A percentile compares a stretch with the other conserved stretches of the same genome.
Evolutionary conservation across 2,797 vertebrate genomes (phyloP).

Genomic region (Enteromius anoplus): DNA sequence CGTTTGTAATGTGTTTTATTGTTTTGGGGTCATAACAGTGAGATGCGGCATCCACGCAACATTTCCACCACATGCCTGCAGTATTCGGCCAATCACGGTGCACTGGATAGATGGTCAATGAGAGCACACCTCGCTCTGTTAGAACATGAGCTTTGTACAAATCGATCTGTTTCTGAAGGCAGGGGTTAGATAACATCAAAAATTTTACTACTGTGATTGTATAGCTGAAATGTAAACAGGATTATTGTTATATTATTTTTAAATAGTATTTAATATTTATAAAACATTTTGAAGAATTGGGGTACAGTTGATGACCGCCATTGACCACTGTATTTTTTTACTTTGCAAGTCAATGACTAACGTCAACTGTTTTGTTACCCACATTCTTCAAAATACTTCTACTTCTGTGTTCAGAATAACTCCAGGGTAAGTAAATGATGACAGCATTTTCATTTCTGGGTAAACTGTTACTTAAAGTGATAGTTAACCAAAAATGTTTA

Average conservation of each 20-base stretch:
- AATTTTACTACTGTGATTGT: not conserved
- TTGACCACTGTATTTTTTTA: not conserved
- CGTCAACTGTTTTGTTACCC: not conserved
- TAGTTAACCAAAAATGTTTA: too few relatives aligned
- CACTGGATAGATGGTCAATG: too few relatives aligned
- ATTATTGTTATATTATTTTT: not conserved
- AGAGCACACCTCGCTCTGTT: too few relatives aligned
- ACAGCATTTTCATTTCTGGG: too few relatives aligned
- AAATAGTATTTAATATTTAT: not conserved
- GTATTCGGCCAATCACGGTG: too few relatives aligned
- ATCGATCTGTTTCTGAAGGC: too few relatives aligned
- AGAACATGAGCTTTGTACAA: too few relatives aligned
- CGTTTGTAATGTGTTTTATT: too few relatives aligned
- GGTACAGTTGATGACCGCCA: not conserved
- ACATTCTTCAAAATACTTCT: not conserved
- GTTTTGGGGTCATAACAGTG: too few relatives aligned
- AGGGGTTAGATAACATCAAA: not conserved
- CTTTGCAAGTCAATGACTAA: not conserved
- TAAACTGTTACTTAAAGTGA: not conserved
- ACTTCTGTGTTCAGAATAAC: not conserved
- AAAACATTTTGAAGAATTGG: not conserved
- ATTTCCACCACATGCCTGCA: too few relatives aligned
- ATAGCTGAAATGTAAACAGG: not conserved
- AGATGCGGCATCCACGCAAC: too few relatives aligned
- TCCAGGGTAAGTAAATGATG: too few relatives aligned